A percentile compares a stretch with the other conserved stretches of the same genome.
These are phyloP conservation scores for Perognathus longimembris DNA, from an alignment of 2,113 vertebrate species.

Conservation along the genomic window DNA sequence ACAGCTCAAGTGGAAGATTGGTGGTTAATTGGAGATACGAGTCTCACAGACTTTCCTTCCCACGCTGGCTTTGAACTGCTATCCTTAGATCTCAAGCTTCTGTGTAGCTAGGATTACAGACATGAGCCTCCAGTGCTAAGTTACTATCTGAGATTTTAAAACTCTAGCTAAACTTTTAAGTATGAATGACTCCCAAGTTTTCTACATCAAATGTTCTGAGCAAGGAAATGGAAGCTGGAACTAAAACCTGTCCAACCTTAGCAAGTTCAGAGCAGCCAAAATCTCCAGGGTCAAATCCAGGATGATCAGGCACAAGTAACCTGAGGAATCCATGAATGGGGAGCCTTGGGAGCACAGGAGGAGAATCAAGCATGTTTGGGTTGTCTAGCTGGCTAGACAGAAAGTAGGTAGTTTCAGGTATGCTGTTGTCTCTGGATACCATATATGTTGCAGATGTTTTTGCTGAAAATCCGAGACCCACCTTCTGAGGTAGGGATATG, in stretches of 20 bases:
- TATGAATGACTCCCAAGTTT: background rate
- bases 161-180: background rate
- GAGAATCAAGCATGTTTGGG: background rate
- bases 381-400: no score
- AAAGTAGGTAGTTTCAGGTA: background rate
- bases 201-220: background rate
- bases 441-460: background rate
- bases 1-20: no score
- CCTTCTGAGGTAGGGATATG: background rate
- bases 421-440: background rate
- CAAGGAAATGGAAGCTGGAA: constrained; percentile 28
- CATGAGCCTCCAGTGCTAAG: no score
- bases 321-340: background rate
- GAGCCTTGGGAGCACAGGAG: background rate
- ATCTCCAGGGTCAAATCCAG: background rate
- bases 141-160: no score
- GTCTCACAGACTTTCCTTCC: no score
- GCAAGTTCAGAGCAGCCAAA: background rate
- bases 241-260: background rate
- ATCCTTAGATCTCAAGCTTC: no score
- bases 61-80: no score
- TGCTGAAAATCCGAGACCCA: background rate
- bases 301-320: background rate
- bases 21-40: no score
- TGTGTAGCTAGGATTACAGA: no score